Evolutionary conservation across 2,888 invertebrate genomes (phyloP).

Genomic region (Homarus gammarus): DNA sequence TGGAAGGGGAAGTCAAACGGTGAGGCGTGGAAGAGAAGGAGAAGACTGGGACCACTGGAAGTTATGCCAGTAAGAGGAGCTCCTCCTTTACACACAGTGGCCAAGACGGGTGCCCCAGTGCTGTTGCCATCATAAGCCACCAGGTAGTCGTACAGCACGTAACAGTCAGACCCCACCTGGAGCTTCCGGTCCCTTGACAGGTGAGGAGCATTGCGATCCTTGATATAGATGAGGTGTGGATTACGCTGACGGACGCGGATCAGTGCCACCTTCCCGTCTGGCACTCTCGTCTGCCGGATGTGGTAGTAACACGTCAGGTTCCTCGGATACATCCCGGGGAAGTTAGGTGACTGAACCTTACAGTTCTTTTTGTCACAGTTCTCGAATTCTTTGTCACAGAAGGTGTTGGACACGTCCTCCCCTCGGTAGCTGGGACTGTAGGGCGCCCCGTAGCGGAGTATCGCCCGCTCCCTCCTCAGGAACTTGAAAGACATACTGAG

Average conservation of each 20-base stretch:
- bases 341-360: slow-evolving; percentile 92
- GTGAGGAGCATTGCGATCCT: slow-evolving; percentile 76
- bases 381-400: slow-evolving; percentile 88
- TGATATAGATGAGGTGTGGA: slow-evolving; percentile 78
- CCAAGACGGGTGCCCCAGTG: slow-evolving; percentile 84
- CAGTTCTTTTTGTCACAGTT: slow-evolving; percentile 86
- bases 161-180: slow-evolving; percentile 86
- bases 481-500: slow-evolving; percentile 73
- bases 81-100: slow-evolving; percentile 87
- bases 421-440: slow-evolving; percentile 86
- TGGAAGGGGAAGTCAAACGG: slow-evolving; percentile 74
- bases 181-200: slow-evolving; percentile 74
- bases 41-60: slow-evolving; percentile 69
- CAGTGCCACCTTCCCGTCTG: slow-evolving; percentile 87
- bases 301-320: slow-evolving; percentile 84
- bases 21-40: slow-evolving; percentile 72
- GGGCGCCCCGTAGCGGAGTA: slow-evolving; percentile 75
- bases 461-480: slow-evolving; percentile 75
- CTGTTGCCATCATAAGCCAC: slow-evolving; percentile 87
- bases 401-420: slow-evolving; percentile 86
- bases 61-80: slow-evolving; percentile 79
- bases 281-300: slow-evolving; percentile 78
- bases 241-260: slow-evolving; percentile 85
- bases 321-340: slow-evolving; percentile 92
- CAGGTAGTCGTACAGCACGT: slow-evolving; percentile 83